Base-by-base conservation (phyloP, 1,140 invertebrate species). In the Medauroidea extradentata region DNA sequence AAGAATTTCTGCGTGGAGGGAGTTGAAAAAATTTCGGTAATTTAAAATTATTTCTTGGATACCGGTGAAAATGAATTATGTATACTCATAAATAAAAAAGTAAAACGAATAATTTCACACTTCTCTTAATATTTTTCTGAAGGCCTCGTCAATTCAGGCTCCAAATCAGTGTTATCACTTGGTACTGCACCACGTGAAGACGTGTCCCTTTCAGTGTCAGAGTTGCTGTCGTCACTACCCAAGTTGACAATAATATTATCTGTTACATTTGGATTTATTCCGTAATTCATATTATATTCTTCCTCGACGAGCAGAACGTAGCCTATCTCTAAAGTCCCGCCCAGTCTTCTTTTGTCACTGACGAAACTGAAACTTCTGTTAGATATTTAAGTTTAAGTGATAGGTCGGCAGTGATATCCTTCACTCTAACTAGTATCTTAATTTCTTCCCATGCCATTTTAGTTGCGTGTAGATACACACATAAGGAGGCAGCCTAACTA, bases 391-490 rank as follows among this genome's bases (percentile, higher is more conserved):
- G 21, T 14, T 24, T 51, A 7, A 51, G 24, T 2, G 2, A 51
- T 11, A 51, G 5, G 21, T 51, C 24, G 16, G n/a, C 49, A n/a
- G 23, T 25, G 8, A 7, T 29, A 51, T 51, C 23, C 14, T 51
- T 13, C 5, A 4, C 25, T 25, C 49, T 27, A 18, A 51, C 13
- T n/a, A 0, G 34, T n/a, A n/a, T n/a, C 21, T 51, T 51, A n/a
- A n/a, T n/a, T n/a, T n/a, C n/a, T 7, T n/a, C 24, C 49, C 49
- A 1, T 24, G 49, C 27, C 24, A 60, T 18, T 48, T 57, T 56
- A n/a, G 59, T 63, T n/a, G 49, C 51, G 29, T 65, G 63, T 11
- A 43, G 29, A 23, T 63, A 46, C 62, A 65, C 25, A 64, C 57
- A 56, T 61, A 63, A 49, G 61, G 57, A 23, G 61, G 61, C 23